phyloP scores from a whole-genome alignment of 2,888 invertebrate species.

The Linnaemya tessellans region DNA sequence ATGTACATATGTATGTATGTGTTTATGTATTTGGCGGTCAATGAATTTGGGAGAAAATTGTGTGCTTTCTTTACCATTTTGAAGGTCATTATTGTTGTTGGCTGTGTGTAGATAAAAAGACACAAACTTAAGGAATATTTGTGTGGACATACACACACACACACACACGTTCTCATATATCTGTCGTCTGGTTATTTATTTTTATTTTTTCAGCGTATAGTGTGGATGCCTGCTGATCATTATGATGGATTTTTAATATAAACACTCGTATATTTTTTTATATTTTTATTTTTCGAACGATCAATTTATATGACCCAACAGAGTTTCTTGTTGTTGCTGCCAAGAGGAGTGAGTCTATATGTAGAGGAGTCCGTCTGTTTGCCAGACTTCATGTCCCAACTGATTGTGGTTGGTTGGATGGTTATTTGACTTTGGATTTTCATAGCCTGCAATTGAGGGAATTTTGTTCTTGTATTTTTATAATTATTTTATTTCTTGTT shows the following conservation, averaged over 20 bases:
- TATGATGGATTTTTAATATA: constrained; percentile 17
- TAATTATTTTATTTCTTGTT: constrained; percentile 29
- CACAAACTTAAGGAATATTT: constrained; percentile 23
- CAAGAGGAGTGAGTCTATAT: constrained; percentile 18
- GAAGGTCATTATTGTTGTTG: constrained; percentile 49
- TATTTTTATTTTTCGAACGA: constrained; percentile 9
- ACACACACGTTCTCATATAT: no score
- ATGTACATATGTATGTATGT: constrained; percentile 2
- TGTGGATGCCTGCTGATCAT: constrained; percentile 19
- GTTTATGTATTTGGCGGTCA: constrained; percentile 49
- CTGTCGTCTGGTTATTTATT: background rate
- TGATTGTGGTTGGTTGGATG: background rate
- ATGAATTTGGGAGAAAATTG: constrained; percentile 37
- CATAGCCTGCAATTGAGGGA: constrained; percentile 26
- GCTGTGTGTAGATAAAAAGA: background rate
- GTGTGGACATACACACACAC: background rate
- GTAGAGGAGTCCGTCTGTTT: constrained; percentile 12
- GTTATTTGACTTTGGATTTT: constrained; percentile 12
- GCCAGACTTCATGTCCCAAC: constrained; percentile 7
- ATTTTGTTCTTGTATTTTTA: constrained; percentile 35
- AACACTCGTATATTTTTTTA: background rate
- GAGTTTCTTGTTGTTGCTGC: background rate
- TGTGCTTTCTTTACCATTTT: constrained; percentile 22
- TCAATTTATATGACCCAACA: background rate
- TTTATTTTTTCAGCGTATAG: background rate